phyloP scores from a whole-genome alignment of 2,797 vertebrate species.

The Valencia hispanica region DNA sequence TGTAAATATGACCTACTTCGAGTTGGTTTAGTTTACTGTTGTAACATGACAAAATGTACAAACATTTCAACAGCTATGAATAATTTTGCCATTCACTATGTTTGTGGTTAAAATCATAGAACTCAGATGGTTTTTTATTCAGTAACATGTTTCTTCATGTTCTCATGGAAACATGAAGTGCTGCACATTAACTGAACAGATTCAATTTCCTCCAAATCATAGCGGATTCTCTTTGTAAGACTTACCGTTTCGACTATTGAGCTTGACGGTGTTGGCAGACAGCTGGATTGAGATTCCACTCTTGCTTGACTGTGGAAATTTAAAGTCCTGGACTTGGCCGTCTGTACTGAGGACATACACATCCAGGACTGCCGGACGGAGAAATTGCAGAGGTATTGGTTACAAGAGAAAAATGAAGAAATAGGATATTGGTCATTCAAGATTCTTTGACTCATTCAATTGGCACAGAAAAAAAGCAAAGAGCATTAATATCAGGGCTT shows the following conservation, averaged over 20 bases:
- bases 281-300: conserved; percentile 95
- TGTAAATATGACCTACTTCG: neutral
- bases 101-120: neutral
- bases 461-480: conserved; percentile 7
- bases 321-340: conserved; percentile 97
- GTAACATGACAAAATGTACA: neutral
- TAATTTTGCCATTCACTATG: neutral
- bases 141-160: conserved; percentile 26
- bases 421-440: conserved; percentile 35
- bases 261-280: conserved; percentile 96
- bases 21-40: neutral
- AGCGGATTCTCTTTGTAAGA: conserved; percentile 6
- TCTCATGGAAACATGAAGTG: conserved; percentile 27
- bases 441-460: conserved; percentile 29
- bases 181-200: neutral
- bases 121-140: neutral
- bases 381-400: conserved; percentile 11
- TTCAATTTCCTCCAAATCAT: neutral
- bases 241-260: conserved; percentile 98
- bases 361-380: conserved; percentile 87
- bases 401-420: conserved; percentile 18
- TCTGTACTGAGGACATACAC: conserved; percentile 98
- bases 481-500: conserved; percentile 22
- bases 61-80: neutral
- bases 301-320: conserved; percentile 94